Conservation (phyloP, 2,888 invertebrate species). For the Drosophila parthenogenetica region DNA sequence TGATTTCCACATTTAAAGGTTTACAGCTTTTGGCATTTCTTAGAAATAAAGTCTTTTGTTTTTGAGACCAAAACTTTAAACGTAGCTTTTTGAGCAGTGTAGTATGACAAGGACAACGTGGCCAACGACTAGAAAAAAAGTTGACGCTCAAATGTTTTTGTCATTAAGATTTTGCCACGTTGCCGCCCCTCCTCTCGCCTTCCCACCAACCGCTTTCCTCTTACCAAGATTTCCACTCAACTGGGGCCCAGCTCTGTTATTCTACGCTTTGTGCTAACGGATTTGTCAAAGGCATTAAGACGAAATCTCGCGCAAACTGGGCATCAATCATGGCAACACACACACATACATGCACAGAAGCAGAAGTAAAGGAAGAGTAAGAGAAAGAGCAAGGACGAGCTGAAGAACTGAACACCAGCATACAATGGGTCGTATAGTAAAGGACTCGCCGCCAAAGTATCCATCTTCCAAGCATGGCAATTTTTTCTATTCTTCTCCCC, state of each 20-base stretch:
- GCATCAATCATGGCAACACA: constrained; percentile 73
- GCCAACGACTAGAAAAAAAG: constrained; percentile 42
- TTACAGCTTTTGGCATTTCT: no score
- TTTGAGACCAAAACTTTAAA: no score
- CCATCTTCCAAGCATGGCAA: constrained; percentile 37
- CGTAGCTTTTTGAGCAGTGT: background rate
- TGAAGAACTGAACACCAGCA: constrained; percentile 16
- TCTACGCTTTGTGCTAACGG: constrained; percentile 73
- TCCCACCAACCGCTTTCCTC: background rate
- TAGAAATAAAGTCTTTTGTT: no score
- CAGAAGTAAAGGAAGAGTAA: background rate
- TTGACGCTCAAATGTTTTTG: constrained; percentile 74
- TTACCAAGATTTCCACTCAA: constrained; percentile 1
- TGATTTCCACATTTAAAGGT: no score
- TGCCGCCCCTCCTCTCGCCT: background rate
- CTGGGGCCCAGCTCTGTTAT: constrained; percentile 47
- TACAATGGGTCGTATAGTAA: constrained; percentile 38
- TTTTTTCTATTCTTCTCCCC: constrained; percentile 25
- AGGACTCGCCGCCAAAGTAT: constrained; percentile 47
- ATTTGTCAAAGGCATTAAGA: constrained; percentile 81
- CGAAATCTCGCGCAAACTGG: constrained; percentile 79
- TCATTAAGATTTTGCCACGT: constrained; percentile 74
- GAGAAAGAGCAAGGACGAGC: constrained; percentile 25
- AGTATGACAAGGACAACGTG: constrained; percentile 43
- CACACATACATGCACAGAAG: constrained; percentile 29